phyloP scores from a whole-genome alignment of 2,113 vertebrate species.

The Aptenodytes patagonicus region DNA sequence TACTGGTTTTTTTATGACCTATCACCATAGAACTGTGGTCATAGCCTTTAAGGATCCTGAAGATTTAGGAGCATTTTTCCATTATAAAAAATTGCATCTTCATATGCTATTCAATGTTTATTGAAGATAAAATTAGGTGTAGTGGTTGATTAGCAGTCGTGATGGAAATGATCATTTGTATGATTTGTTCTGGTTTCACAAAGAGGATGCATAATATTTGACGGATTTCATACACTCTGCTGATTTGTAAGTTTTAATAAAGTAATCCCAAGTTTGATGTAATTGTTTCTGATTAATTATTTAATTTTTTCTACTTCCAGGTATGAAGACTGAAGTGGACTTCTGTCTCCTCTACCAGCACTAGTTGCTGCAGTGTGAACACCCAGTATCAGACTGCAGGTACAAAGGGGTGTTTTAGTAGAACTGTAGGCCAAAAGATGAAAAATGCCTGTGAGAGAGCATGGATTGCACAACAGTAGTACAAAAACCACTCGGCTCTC shows the following conservation, averaged over 20 bases:
- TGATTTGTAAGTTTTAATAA: background rate
- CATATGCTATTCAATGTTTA: background rate
- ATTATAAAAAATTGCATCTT: background rate
- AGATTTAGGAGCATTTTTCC: background rate
- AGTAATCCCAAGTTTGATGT: background rate
- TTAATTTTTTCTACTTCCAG: background rate
- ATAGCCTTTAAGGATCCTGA: background rate
- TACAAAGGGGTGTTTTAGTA: background rate
- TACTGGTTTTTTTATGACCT: background rate
- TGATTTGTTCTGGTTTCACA: background rate
- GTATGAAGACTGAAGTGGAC: background rate
- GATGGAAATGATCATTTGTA: background rate
- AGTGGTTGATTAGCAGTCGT: background rate
- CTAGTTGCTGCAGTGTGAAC: background rate
- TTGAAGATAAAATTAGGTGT: background rate
- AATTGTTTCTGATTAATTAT: background rate
- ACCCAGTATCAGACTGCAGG: background rate
- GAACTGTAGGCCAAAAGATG: background rate
- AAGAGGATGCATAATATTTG: background rate
- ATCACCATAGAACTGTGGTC: background rate
- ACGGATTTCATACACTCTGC: background rate
- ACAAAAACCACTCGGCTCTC: background rate
- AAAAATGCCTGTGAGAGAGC: background rate
- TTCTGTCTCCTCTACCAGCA: background rate
- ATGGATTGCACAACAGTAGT: background rate